Conservation (phyloP, 2,888 invertebrate genomes). For the Latrodectus elegans region DNA sequence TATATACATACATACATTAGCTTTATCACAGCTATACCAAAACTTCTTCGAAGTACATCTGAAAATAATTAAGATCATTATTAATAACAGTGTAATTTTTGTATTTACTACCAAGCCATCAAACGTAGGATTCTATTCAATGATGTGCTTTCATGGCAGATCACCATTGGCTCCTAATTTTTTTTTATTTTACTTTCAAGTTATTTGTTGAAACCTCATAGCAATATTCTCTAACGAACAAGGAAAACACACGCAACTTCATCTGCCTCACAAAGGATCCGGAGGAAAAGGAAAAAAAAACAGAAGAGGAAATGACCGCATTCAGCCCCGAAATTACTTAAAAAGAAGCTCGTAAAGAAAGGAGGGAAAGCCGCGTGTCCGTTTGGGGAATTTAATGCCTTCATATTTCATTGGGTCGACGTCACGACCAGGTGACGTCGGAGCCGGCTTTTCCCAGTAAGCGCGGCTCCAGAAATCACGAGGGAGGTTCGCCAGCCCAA, state of each 20-base stretch:
- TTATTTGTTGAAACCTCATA: neutral
- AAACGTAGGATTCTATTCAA: too few species aligned
- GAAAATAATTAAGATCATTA: too few species aligned
- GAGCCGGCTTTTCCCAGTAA: conserved; percentile 26
- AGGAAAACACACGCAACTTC: neutral
- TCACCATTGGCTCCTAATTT: too few species aligned
- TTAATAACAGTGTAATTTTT: too few species aligned
- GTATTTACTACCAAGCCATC: too few species aligned
- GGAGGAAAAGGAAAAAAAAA: neutral
- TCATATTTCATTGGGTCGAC: conserved; percentile 53
- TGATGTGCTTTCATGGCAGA: too few species aligned
- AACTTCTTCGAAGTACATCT: too few species aligned
- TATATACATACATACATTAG: too few species aligned
- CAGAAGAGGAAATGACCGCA: conserved; percentile 19
- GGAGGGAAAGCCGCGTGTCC: conserved; percentile 25
- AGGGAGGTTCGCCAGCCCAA: conserved; percentile 26
- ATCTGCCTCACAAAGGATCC: neutral
- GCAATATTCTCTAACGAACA: neutral
- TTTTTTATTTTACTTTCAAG: neutral
- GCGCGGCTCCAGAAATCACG: neutral
- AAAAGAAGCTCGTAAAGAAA: conserved; percentile 32
- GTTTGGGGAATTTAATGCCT: conserved; percentile 49
- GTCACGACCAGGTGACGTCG: conserved; percentile 44
- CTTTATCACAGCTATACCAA: too few species aligned
- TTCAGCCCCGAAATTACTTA: conserved; percentile 31